Base-by-base conservation (phyloP, 2,888 invertebrate genomes). In the Clanis bilineata region DNA sequence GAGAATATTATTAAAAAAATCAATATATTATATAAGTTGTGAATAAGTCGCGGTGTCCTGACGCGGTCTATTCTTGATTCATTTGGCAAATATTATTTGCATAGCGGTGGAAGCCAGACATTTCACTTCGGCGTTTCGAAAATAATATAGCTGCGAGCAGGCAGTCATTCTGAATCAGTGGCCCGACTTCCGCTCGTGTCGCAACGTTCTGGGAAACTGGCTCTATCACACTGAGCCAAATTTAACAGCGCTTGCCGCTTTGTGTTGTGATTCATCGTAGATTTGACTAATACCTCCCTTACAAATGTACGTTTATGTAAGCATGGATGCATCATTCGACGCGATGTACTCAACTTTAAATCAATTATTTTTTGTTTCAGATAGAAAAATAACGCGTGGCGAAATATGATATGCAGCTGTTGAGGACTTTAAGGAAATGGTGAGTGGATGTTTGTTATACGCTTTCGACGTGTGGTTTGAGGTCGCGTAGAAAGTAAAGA, bases 91-190 rank as follows among this genome's bases (percentile, higher is more conserved):
- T 32, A 28, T 51, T 51, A 18, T 32, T 51, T 15, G 51, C 18
- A 44, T 59, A 60, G 56, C 57, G 56, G 38, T 21, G 9, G 22
- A 10, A 43, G 47, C 56, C 43, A 62, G 54, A 64, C 55, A 58
- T 64, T 65, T 70, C 65, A 70, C 67, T 66, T 72, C 69, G 71
- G 72, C 69, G 76, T 44, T 80, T 79, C 75, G 80, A 81, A 80
- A 81, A 82, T 68, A 70, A 72, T 69, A 68, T 66, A 67, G 68
- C 67, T 63, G 70, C 67, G 61, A 63, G 67, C 68, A 70, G 72
- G 75, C 64, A 64, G 72, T 66, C 72, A 74, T 65, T 71, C 74
- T 88, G 85, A 88, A 79, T 85, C 86, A 86, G 82, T 81, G 73
- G 67, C 69, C 74, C 70, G 77, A 79, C 85, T 82, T 82, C 77